A percentile compares a stretch with the other conserved stretches of the same genome.
Evolutionary conservation across 2,113 vertebrate species (phyloP).

Genomic region (Ceyx margarethae): DNA sequence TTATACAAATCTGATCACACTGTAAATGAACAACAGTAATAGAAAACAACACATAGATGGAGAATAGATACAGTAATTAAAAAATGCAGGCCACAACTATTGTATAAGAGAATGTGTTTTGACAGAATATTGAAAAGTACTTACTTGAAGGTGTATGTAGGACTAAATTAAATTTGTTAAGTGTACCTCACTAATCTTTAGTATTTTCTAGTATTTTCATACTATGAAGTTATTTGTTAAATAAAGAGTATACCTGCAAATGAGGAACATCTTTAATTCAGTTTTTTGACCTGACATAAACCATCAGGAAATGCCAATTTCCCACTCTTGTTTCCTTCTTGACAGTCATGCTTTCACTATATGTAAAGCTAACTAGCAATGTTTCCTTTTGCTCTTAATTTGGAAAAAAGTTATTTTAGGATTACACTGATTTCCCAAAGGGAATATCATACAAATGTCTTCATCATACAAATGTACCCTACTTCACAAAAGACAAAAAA

Average conservation of each 20-base stretch:
- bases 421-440: neutral
- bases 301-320: neutral
- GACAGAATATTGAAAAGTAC: neutral
- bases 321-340: neutral
- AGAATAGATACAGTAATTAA: neutral
- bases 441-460: neutral
- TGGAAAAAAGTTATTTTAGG: neutral
- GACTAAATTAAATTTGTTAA: neutral
- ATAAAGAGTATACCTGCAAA: neutral
- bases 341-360: neutral
- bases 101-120: neutral
- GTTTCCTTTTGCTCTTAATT: neutral
- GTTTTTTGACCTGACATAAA: neutral
- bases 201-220: neutral
- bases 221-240: neutral
- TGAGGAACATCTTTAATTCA: neutral
- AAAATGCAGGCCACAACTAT: neutral
- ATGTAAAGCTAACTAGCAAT: neutral
- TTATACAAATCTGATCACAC: neutral
- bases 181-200: neutral
- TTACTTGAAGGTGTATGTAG: neutral
- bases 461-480: neutral
- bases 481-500: neutral
- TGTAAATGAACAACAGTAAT: neutral
- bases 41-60: neutral